A percentile compares a stretch with the other conserved stretches of the same genome.
Evolutionary conservation across 2,888 invertebrate genomes (phyloP).

Genomic region (Peribatodes rhomboidaria): DNA sequence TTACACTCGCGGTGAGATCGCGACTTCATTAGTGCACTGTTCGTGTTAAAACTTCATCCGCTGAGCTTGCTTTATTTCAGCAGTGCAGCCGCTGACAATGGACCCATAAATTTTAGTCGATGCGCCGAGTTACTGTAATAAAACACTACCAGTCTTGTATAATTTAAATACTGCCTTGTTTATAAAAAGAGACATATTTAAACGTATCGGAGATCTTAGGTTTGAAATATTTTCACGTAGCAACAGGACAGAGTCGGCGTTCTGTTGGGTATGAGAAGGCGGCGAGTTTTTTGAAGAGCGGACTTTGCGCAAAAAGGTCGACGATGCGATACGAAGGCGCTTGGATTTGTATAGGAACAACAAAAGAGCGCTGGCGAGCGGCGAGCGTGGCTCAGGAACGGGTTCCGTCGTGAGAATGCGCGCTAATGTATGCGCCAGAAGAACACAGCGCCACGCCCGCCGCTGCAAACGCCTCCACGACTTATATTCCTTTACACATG

Average conservation of each 20-base stretch:
- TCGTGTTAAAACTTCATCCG: slow-evolving; percentile 47
- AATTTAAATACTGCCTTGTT: slow-evolving; percentile 49
- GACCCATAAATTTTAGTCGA: slow-evolving; percentile 58
- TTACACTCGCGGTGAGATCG: slow-evolving; percentile 52
- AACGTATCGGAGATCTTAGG: slow-evolving; percentile 46
- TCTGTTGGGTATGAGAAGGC: slow-evolving; percentile 62
- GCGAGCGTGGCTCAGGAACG: slow-evolving; percentile 62
- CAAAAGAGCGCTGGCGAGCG: slow-evolving; percentile 62
- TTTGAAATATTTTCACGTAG: slow-evolving; percentile 48
- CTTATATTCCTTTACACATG: slow-evolving; percentile 64
- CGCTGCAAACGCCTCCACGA: slow-evolving; percentile 58
- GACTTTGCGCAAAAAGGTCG: slow-evolving; percentile 69
- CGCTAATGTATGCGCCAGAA: slow-evolving; percentile 69
- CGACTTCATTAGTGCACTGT: slow-evolving; percentile 57
- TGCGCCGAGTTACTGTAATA: slow-evolving; percentile 53
- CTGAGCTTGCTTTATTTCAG: slow-evolving; percentile 39
- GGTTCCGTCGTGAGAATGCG: slow-evolving; percentile 77
- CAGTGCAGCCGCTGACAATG: slow-evolving; percentile 53
- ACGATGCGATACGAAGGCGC: slow-evolving; percentile 70
- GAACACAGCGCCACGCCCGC: slow-evolving; percentile 65
- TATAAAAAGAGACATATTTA: slow-evolving; percentile 42
- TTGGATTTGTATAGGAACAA: slow-evolving; percentile 77
- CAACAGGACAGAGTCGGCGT: slow-evolving; percentile 60
- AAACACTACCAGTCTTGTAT: slow-evolving; percentile 51
- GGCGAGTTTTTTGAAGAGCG: slow-evolving; percentile 69